Evolutionary conservation across 2,888 invertebrate genomes (phyloP), one percentile per base, ranked within the genome.

Genomic region (Salticus scenicus): DNA sequence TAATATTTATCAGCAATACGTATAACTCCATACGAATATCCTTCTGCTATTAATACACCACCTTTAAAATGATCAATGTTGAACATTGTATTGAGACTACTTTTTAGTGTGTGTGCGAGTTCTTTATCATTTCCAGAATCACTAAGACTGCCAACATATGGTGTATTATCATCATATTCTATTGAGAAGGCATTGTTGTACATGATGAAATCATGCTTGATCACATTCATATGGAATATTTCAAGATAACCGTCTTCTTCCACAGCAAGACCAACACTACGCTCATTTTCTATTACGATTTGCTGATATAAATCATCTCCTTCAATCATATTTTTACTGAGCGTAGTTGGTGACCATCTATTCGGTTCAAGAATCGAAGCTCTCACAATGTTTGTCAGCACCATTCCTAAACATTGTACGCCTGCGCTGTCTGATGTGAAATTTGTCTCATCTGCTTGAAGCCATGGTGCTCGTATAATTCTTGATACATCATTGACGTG

Each of bases 361-460:
- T 69, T 30, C 10, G 69, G 69, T 69, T 17, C 20, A 30, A 80
- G 79, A 72, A 78, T 72, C 14, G 31, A n/a, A 57, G 84, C 79
- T 28, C 57, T 71, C n/a, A 84, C 47, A 57, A 80, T 79, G 37
- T 80, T 80, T 42, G 74, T 69, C 30, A 75, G 20, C n/a, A 51
- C 74, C 85, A 85, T 85, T 7, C 30, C 81, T 12, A 5, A 73
- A 24, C 47, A 76, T 86, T 80, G 80, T 1, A 31, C 24, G n/a
- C 81, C 85, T 31, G 81, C 85, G 20, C 10, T 28, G 31, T 75
- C 85, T 17, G 28, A 67, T 66, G 41, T 57, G 28, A 75, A 74
- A 20, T 74, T 51, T 20, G 17, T 27, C n/a, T 41, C 27, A 47
- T 73, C 24, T 1, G 33, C 64, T 64, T 87, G 77, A 81, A 67